A percentile compares a stretch with the other conserved stretches of the same genome.
Evolutionary conservation across 2,888 invertebrate species (phyloP).

Genomic region (Priapulus caudatus): DNA sequence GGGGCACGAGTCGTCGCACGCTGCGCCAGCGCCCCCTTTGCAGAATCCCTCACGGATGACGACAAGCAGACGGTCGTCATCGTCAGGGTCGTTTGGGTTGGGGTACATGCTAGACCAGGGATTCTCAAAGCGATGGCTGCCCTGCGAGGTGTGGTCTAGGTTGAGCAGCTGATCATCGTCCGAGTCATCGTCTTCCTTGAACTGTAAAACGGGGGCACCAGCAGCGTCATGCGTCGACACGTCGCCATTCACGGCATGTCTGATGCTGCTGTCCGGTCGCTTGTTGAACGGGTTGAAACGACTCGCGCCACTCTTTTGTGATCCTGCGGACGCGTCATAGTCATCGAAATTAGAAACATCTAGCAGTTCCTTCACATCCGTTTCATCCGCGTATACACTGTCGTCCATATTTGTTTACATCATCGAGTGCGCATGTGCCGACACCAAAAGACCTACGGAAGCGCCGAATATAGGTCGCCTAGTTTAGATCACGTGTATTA

Average conservation of each 20-base stretch:
- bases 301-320: no score
- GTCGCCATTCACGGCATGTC: no score
- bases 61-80: constrained; percentile 1
- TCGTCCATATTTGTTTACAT: no score
- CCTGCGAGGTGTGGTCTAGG: not conserved
- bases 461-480: no score
- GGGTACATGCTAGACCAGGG: not conserved
- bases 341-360: not conserved
- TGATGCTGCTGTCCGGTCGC: no score
- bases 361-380: constrained; percentile 1
- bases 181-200: not conserved
- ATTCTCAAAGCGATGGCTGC: not conserved
- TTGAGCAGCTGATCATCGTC: not conserved
- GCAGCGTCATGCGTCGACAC: not conserved
- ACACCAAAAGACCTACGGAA: no score
- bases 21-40: no score
- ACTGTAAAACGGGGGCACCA: not conserved
- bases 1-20: no score
- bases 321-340: not conserved
- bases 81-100: not conserved
- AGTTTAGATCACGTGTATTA: no score
- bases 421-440: no score
- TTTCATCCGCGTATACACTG: no score
- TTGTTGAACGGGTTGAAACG: not conserved
- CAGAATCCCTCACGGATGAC: no score